phyloP scores from a whole-genome alignment of 2,888 invertebrate species.

The Tethea ocularis region DNA sequence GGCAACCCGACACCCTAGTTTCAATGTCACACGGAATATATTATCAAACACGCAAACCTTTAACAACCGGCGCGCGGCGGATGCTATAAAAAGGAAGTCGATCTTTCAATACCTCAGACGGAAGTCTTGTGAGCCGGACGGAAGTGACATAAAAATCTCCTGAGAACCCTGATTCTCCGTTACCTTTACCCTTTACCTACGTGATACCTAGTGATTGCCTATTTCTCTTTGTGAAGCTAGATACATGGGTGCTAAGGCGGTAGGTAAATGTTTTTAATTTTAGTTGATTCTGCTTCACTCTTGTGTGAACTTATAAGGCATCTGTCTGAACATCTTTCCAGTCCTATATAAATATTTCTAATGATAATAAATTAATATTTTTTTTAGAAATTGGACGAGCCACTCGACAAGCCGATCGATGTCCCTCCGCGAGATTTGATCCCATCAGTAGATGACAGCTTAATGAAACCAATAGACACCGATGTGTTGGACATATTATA shows the following conservation, averaged over 20 bases:
- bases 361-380: too few relatives aligned
- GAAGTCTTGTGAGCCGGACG: not conserved
- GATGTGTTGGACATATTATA: slow-evolving; percentile 71
- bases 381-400: slow-evolving; percentile 53
- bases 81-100: slow-evolving; percentile 5
- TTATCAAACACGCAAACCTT: not conserved
- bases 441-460: slow-evolving; percentile 48
- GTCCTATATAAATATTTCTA: too few relatives aligned
- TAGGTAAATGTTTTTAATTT: too few relatives aligned
- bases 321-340: too few relatives aligned
- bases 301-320: too few relatives aligned
- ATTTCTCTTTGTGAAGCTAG: not conserved
- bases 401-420: slow-evolving; percentile 40
- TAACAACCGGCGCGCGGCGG: too few relatives aligned
- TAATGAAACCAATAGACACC: slow-evolving; percentile 82
- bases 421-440: slow-evolving; percentile 47
- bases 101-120: not conserved
- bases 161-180: not conserved
- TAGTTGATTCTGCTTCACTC: too few relatives aligned
- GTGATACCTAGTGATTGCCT: not conserved
- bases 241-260: too few relatives aligned
- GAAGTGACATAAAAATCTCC: not conserved
- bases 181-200: too few relatives aligned
- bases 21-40: slow-evolving; percentile 3
- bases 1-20: not conserved